These are phyloP conservation scores for Manis javanica DNA, from an alignment of 2,797 vertebrate species.

Conservation along the genomic window DNA sequence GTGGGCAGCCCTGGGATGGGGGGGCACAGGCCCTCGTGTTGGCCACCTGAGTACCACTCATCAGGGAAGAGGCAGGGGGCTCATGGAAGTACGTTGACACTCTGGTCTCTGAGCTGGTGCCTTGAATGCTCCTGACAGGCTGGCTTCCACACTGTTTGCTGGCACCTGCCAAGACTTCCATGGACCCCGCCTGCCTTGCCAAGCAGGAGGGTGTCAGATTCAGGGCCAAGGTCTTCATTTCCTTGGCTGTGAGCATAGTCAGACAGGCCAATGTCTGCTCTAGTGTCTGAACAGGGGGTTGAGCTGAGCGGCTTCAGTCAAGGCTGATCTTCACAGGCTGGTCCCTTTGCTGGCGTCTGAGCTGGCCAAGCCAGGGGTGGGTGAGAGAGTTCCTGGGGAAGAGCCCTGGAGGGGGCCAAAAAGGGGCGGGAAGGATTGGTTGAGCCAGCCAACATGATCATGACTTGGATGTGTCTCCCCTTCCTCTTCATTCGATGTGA, in stretches of 20 bases:
- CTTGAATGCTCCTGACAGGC: neutral
- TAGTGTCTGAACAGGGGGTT: neutral
- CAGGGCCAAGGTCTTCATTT: neutral
- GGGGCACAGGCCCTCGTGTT: accelerated
- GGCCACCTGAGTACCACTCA: neutral
- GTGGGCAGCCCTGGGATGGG: neutral
- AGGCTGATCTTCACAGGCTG: neutral
- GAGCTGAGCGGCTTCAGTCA: neutral
- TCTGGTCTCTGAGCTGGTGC: neutral
- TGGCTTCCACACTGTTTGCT: too few species aligned
- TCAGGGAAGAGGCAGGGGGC: neutral
- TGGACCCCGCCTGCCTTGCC: neutral
- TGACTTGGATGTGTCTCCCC: neutral
- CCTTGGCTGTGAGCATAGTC: neutral
- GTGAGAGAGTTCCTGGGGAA: neutral
- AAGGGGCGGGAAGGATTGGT: neutral
- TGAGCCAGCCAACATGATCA: neutral
- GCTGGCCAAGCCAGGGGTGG: neutral
- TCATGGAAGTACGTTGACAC: neutral
- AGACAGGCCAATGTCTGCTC: neutral
- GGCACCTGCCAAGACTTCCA: neutral
- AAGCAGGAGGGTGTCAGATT: neutral
- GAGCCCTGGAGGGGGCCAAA: neutral
- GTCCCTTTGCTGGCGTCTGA: neutral
- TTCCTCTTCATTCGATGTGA: neutral